Evolutionary conservation across 1,140 invertebrate genomes (phyloP).

Genomic region (Euura lappo): DNA sequence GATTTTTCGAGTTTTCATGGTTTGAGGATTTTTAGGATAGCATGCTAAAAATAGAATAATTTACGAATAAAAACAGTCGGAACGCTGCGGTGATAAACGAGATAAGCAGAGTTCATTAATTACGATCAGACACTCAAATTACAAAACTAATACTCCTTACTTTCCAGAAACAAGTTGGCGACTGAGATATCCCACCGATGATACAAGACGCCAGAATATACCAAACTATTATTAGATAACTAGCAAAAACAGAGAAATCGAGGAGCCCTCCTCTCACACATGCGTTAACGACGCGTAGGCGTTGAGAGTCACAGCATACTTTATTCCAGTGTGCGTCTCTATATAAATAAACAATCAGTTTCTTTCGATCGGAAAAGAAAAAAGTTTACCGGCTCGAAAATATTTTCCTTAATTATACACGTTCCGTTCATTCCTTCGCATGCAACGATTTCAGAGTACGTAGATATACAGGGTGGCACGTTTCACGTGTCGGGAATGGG

Average conservation of each 20-base stretch:
- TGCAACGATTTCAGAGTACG: too few species aligned
- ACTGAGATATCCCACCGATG: constrained; percentile 34
- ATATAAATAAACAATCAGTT: neutral
- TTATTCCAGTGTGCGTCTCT: too few species aligned
- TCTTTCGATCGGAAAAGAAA: neutral
- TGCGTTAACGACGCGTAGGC: neutral
- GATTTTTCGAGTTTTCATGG: neutral
- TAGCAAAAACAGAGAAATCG: constrained; percentile 28
- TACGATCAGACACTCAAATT: neutral
- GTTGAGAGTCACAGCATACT: neutral
- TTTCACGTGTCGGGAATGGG: too few species aligned
- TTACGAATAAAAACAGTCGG: neutral
- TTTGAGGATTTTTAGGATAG: neutral
- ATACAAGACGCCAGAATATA: constrained; percentile 32
- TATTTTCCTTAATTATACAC: too few species aligned
- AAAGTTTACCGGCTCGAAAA: too few species aligned
- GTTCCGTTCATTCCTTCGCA: too few species aligned
- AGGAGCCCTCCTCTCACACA: neutral
- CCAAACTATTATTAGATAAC: constrained; percentile 42
- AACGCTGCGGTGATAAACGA: neutral
- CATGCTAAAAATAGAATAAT: neutral
- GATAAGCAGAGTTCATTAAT: neutral
- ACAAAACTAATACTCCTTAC: neutral
- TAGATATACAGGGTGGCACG: too few species aligned
- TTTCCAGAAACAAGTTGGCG: constrained; percentile 34